These are phyloP conservation scores for Sylvia borin DNA, from an alignment of 2,797 vertebrate species.

Conservation along the genomic window DNA sequence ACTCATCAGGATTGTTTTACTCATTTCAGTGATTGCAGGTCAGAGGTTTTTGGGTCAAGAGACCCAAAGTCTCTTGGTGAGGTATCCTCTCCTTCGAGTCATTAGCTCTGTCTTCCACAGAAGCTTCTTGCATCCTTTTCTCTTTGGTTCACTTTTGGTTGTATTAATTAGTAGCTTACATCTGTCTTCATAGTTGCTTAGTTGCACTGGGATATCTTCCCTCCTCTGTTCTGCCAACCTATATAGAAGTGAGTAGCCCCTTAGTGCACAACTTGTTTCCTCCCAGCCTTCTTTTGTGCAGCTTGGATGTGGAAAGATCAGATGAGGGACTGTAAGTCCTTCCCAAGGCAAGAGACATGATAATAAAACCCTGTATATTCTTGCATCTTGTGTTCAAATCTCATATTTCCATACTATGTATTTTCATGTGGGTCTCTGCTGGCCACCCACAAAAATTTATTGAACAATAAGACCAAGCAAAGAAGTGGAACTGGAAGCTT, in stretches of 20 bases:
- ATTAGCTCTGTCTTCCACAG: neutral
- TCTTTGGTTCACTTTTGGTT: neutral
- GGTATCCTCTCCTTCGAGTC: neutral
- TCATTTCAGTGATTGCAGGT: neutral
- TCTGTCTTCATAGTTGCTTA: neutral
- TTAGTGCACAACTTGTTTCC: neutral
- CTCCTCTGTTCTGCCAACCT: neutral
- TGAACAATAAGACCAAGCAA: neutral
- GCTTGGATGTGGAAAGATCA: neutral
- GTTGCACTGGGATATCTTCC: neutral
- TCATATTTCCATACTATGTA: neutral
- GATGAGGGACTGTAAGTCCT: neutral
- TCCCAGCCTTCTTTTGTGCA: neutral
- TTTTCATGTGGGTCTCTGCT: neutral
- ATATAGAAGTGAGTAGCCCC: neutral
- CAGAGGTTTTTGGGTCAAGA: neutral
- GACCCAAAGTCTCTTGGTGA: neutral
- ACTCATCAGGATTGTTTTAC: neutral
- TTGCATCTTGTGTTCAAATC: neutral
- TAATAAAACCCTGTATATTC: neutral
- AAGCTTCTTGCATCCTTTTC: neutral
- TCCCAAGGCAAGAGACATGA: neutral
- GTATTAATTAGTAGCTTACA: neutral
- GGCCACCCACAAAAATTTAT: neutral
- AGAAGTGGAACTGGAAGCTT: constrained; percentile 2